These are phyloP conservation scores for Leucopsar rothschildi DNA, from an alignment of 2,113 vertebrate species.

Conservation along the genomic window DNA sequence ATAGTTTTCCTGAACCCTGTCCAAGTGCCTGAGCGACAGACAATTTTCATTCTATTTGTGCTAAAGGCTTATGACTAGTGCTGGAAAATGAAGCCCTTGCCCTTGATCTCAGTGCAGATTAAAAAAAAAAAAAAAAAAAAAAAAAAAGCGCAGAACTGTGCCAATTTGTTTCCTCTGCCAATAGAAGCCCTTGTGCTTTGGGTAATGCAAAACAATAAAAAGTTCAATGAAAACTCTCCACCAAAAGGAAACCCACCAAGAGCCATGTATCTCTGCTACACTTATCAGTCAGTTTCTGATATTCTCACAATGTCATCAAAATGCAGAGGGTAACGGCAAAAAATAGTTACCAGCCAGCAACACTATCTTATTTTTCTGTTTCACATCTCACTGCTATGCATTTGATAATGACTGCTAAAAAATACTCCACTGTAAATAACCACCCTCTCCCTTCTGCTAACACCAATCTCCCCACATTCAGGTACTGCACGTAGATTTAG, in stretches of 20 bases:
- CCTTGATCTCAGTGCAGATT: slow-evolving; percentile 76
- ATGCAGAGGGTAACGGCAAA: neutral
- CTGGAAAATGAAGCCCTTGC: slow-evolving; percentile 76
- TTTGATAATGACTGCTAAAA: neutral
- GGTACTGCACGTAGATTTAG: neutral
- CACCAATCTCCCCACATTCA: neutral
- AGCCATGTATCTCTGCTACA: neutral
- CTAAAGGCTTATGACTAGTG: slow-evolving; percentile 66
- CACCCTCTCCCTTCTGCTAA: neutral
- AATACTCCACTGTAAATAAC: neutral
- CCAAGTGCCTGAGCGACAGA: slow-evolving; percentile 78
- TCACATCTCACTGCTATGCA: neutral
- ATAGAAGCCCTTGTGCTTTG: slow-evolving; percentile 66
- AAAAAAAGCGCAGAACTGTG: slow-evolving; percentile 37
- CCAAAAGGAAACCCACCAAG: slow-evolving; percentile 57
- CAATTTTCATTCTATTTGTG: slow-evolving; percentile 80
- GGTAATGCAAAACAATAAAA: slow-evolving; percentile 64
- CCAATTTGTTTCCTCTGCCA: slow-evolving; percentile 72
- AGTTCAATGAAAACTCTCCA: slow-evolving; percentile 73
- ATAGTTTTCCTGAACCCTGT: slow-evolving; percentile 78
- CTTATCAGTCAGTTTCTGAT: slow-evolving; percentile 16
- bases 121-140: slow-evolving; percentile 35
- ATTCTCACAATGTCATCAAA: slow-evolving; percentile 65
- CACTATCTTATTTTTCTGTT: neutral
- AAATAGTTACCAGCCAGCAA: slow-evolving; percentile 9